Evolutionary conservation across 2,113 vertebrate genomes (phyloP).

Genomic region (Sylvietta virens): DNA sequence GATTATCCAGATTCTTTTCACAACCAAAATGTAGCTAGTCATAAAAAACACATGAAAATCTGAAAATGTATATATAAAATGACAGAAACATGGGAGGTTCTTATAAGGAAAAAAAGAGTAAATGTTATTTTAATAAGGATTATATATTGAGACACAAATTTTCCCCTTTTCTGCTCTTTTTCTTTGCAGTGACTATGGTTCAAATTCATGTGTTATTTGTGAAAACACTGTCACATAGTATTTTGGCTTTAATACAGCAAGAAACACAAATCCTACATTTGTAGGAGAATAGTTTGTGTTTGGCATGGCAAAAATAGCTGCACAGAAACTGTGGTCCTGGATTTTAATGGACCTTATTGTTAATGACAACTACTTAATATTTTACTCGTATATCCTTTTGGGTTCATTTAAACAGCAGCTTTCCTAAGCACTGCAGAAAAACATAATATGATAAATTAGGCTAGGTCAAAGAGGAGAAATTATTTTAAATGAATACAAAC

Average conservation of each 20-base stretch:
- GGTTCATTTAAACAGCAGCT: conserved; percentile 1
- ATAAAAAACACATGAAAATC: neutral
- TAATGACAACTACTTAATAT: conserved; percentile 30
- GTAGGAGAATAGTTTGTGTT: neutral
- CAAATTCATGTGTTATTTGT: neutral
- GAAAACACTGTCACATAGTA: neutral
- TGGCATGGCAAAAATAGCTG: neutral
- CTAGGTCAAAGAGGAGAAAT: conserved; percentile 47
- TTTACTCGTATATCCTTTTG: neutral
- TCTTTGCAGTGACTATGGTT: neutral
- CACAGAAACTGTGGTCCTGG: neutral
- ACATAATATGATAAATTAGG: conserved; percentile 30
- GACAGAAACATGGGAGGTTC: neutral
- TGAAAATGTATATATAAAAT: neutral
- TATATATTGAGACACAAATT: neutral
- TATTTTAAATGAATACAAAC: conserved; percentile 44
- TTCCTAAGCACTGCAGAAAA: neutral
- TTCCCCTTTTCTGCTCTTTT: neutral
- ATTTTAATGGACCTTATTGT: neutral
- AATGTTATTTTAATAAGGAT: neutral
- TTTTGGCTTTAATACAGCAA: neutral
- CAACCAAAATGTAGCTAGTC: neutral
- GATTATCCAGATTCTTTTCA: neutral
- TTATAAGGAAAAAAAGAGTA: neutral
- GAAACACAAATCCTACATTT: neutral